Conservation (phyloP, 2,113 vertebrate species). For the Maccullochella peelii region DNA sequence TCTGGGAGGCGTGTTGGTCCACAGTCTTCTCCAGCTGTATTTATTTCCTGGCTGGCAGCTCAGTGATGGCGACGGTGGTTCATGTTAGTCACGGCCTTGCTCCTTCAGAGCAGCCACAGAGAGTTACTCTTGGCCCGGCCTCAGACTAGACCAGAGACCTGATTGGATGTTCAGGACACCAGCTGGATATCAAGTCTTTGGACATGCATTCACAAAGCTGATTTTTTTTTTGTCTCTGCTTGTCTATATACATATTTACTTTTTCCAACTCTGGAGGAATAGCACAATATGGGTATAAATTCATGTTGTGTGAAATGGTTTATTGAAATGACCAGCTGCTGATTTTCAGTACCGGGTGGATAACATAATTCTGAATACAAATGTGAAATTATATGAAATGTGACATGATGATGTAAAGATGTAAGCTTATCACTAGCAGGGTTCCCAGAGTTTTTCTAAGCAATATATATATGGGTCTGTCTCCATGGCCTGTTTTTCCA, state of each 20-base stretch:
- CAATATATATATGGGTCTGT: neutral
- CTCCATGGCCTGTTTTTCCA: too few species aligned
- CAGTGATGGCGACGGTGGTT: constrained; percentile 61
- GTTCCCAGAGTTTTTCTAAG: neutral
- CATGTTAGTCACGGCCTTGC: constrained; percentile 74
- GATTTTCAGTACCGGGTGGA: neutral
- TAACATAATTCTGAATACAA: neutral
- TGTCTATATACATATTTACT: constrained; percentile 27
- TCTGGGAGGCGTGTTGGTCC: constrained; percentile 42
- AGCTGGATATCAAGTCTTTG: constrained; percentile 66
- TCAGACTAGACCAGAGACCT: constrained; percentile 45
- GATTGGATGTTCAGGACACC: constrained; percentile 40
- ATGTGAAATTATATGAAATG: neutral
- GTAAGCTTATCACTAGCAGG: neutral
- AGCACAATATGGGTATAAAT: neutral
- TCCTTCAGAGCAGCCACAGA: constrained; percentile 54
- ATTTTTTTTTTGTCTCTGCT: constrained; percentile 36
- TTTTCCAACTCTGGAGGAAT: constrained; percentile 14
- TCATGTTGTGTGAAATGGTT: neutral
- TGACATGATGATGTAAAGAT: neutral
- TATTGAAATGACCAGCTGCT: constrained; percentile 6
- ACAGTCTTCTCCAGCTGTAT: constrained; percentile 56
- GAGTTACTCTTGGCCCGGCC: constrained; percentile 60
- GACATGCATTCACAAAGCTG: constrained; percentile 58
- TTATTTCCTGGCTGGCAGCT: constrained; percentile 72